Evolutionary conservation across 2,888 invertebrate species (phyloP).

Genomic region (Lithophane ornitopus): DNA sequence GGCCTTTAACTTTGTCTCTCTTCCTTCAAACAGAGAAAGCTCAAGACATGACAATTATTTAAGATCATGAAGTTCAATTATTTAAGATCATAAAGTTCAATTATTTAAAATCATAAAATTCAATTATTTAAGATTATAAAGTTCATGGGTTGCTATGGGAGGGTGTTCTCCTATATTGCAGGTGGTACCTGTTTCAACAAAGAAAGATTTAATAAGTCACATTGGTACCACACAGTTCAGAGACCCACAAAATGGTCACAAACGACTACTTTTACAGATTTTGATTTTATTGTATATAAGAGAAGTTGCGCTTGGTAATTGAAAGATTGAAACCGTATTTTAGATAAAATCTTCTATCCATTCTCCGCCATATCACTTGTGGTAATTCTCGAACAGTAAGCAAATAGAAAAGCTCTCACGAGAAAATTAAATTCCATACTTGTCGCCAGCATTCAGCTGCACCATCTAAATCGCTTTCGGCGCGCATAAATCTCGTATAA

Average conservation of each 20-base stretch:
- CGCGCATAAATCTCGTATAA: slow-evolving; percentile 73
- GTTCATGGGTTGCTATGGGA: no score
- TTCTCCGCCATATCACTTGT: slow-evolving; percentile 39
- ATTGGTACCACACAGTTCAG: no score
- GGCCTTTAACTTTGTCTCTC: no score
- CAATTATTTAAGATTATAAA: no score
- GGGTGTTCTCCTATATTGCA: no score
- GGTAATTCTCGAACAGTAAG: slow-evolving; percentile 53
- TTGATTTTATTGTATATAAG: not conserved
- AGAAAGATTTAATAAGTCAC: not conserved
- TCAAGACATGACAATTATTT: no score
- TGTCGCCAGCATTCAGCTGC: slow-evolving; percentile 76
- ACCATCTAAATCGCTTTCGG: slow-evolving; percentile 74
- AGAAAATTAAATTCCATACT: slow-evolving; percentile 81
- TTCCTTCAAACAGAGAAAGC: no score
- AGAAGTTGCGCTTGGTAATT: not conserved
- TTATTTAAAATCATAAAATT: no score
- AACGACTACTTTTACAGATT: not conserved
- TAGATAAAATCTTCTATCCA: slow-evolving; percentile 34
- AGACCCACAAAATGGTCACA: not conserved
- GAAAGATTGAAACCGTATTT: slow-evolving; percentile 22
- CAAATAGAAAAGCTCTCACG: slow-evolving; percentile 68
- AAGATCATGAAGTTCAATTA: no score
- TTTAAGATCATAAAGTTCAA: no score
- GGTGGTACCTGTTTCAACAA: not conserved